phyloP scores from a whole-genome alignment of 2,797 vertebrate species.

The Pseudotriccus pelzelni region DNA sequence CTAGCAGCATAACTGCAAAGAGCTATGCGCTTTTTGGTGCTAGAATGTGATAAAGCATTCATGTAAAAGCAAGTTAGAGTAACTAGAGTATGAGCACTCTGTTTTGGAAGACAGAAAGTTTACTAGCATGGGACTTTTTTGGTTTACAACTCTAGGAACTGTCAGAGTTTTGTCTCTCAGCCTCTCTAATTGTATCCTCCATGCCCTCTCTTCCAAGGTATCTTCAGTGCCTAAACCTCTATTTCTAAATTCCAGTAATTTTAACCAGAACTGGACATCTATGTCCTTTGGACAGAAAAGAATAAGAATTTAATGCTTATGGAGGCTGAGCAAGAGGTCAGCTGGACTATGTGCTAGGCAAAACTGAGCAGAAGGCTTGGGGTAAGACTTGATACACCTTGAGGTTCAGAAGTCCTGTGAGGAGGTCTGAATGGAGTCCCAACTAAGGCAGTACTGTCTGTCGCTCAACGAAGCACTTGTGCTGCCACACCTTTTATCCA shows the following conservation, averaged over 20 bases:
- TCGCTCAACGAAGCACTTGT: neutral
- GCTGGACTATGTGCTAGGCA: neutral
- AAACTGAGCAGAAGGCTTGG: neutral
- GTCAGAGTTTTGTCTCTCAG: neutral
- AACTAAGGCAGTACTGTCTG: neutral
- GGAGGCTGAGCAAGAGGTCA: neutral
- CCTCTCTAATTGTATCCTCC: neutral
- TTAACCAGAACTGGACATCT: neutral
- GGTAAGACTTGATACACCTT: neutral
- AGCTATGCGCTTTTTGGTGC: neutral
- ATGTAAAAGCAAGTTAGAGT: neutral
- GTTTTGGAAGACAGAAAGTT: neutral
- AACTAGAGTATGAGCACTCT: neutral
- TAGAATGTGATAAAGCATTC: neutral
- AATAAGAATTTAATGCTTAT: neutral
- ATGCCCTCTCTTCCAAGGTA: neutral
- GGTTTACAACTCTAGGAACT: neutral
- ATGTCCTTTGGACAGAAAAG: neutral
- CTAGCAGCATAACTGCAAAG: neutral
- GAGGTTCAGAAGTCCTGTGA: neutral
- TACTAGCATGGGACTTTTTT: neutral
- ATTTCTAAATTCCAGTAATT: neutral
- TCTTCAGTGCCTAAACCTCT: neutral
- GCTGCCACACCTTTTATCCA: neutral
- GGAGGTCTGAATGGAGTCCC: neutral